These are phyloP conservation scores for Novumbra hubbsi DNA, from an alignment of 2,797 vertebrate species.

Conservation along the genomic window DNA sequence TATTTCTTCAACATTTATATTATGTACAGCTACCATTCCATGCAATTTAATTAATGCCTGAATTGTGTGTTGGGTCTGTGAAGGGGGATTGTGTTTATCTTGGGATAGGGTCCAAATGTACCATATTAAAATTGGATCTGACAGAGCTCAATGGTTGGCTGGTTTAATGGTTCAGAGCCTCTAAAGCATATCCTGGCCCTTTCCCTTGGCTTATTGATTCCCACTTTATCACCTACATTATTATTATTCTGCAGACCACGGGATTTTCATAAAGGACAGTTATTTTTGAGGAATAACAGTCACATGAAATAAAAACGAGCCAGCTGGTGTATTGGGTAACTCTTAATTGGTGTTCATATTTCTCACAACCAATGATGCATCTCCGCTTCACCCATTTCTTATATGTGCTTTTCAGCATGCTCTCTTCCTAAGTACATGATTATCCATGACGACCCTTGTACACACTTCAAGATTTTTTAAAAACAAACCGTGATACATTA, in stretches of 20 bases:
- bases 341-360: background rate
- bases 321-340: background rate
- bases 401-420: background rate
- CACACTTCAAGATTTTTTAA: background rate
- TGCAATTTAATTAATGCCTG: background rate
- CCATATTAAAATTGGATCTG: background rate
- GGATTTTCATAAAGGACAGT: background rate
- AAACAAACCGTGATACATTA: slow-evolving; percentile 27
- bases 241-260: background rate
- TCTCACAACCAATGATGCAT: background rate
- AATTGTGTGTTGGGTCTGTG: background rate
- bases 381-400: background rate
- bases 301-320: background rate
- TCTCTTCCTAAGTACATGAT: background rate
- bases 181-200: background rate
- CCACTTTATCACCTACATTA: background rate
- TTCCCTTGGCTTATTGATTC: background rate
- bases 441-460: background rate
- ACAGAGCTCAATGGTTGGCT: background rate
- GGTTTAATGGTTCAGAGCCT: background rate
- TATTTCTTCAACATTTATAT: background rate
- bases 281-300: background rate
- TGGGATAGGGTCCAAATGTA: background rate
- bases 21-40: background rate
- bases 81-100: background rate